These are phyloP conservation scores for Digitonthophagus gazella DNA, from an alignment of 2,888 invertebrate genomes.

Conservation along the genomic window DNA sequence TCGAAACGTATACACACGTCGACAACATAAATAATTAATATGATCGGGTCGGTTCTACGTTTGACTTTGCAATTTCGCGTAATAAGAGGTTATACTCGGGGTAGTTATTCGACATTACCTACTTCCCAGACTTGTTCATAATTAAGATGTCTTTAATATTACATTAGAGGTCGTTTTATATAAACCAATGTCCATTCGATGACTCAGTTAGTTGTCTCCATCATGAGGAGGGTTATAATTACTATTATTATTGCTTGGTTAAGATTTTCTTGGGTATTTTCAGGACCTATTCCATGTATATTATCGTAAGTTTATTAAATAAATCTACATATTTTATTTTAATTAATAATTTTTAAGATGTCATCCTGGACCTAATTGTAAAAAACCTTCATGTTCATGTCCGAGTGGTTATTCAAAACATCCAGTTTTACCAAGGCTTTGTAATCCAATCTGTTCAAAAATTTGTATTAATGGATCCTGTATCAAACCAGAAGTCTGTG, in stretches of 20 bases:
- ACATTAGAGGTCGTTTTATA: background rate
- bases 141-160: background rate
- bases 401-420: slow-evolving; percentile 9
- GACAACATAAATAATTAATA: background rate
- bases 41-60: background rate
- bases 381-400: background rate
- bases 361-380: background rate
- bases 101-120: background rate
- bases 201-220: no score
- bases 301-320: background rate
- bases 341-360: background rate
- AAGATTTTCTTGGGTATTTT: background rate
- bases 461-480: slow-evolving; percentile 40
- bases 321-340: background rate
- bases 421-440: slow-evolving; percentile 14
- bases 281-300: slow-evolving; percentile 1
- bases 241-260: background rate
- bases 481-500: slow-evolving; percentile 41
- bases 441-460: slow-evolving; percentile 34
- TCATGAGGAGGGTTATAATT: no score
- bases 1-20: no score
- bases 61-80: background rate
- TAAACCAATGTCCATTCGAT: no score
- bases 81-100: background rate
- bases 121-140: background rate